Base-by-base conservation (phyloP, 2,797 vertebrate genomes). In the Falco biarmicus region DNA sequence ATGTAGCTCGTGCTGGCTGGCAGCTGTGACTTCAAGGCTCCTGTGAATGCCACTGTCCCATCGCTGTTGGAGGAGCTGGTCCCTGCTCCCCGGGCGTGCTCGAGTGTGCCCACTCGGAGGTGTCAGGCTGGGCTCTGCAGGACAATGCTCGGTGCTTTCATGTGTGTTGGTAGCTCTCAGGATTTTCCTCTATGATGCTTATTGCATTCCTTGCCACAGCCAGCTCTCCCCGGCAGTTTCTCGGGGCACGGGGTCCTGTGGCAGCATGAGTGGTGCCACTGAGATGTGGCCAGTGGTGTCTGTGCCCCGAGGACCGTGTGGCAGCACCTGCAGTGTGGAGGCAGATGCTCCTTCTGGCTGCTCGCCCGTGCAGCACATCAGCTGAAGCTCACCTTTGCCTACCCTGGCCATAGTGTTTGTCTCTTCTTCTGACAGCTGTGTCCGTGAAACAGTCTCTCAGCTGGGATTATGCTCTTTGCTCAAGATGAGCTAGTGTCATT, bases 141-240 rank as follows among this genome's bases (percentile, higher is more conserved):
- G 73, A 4, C 0, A 1, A 1, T 0, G 7, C 61, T 11, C 4
- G 0, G 6, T 16, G 41, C 34, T 48, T 0, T 0, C 34, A 7
- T 22, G 29, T 16, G 9, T 11, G 53, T 20, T 0, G 2, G 78
- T 76, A 31, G 47, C 80, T 22, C 18, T 18, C 41, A 3, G 31
- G 28, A 5, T 18, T 41, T 22, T 34, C 17, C 16, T 83, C 47
- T 0, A 3, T n/a, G 51, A 11, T 63, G 18, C 68, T 89, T 11
- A 3, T 15, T 4, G 25, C 20, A 28, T 59, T 50, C 70, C 79
- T 24, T 48, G 57, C 10, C 37, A 16, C 0, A 4, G 15, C 15
- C 0, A 0, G 26, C 66, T 86, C 56, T 48, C 22, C 75, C 76
- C 20, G n/a, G 41, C 2, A 0, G 14, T 8, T 22, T 15, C 0